These are phyloP conservation scores for Drosophila tani DNA, from an alignment of 1,140 invertebrate species.

Conservation along the genomic window DNA sequence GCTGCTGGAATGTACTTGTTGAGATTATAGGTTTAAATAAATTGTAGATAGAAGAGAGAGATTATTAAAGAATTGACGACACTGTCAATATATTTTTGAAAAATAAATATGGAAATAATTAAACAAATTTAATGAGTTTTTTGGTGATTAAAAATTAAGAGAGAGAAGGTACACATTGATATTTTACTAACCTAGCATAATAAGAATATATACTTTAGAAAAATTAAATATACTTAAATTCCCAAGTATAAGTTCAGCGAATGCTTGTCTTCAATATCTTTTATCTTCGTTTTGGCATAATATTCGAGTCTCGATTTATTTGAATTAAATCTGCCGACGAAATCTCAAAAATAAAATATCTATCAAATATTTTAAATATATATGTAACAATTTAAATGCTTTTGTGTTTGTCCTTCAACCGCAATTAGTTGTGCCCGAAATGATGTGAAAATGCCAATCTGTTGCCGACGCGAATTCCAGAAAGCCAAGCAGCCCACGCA, in stretches of 20 bases:
- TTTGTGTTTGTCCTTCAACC: background rate
- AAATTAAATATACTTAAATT: no score
- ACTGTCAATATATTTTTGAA: conserved; percentile 33
- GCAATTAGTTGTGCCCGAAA: conserved; percentile 35
- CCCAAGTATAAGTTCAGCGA: no score
- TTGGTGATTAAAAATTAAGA: no score
- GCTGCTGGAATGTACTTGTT: background rate
- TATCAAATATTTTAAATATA: background rate
- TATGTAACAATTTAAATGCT: background rate
- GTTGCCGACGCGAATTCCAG: conserved; percentile 44
- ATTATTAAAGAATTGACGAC: conserved; percentile 4
- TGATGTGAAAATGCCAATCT: conserved; percentile 75
- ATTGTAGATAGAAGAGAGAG: conserved; percentile 25
- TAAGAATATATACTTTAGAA: no score
- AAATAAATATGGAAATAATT: conserved; percentile 21
- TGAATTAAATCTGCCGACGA: no score
- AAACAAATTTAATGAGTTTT: background rate
- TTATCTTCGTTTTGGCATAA: no score
- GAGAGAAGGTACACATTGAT: no score
- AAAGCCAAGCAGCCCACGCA: conserved; percentile 42
- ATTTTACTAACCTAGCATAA: no score
- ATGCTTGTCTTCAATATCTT: no score
- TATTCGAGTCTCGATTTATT: no score
- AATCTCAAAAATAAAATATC: background rate
- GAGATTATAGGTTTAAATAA: background rate